A percentile compares a stretch with the other conserved stretches of the same genome.
These are phyloP conservation scores for Sthenelais limicola DNA, from an alignment of 2,888 invertebrate species.

Conservation along the genomic window DNA sequence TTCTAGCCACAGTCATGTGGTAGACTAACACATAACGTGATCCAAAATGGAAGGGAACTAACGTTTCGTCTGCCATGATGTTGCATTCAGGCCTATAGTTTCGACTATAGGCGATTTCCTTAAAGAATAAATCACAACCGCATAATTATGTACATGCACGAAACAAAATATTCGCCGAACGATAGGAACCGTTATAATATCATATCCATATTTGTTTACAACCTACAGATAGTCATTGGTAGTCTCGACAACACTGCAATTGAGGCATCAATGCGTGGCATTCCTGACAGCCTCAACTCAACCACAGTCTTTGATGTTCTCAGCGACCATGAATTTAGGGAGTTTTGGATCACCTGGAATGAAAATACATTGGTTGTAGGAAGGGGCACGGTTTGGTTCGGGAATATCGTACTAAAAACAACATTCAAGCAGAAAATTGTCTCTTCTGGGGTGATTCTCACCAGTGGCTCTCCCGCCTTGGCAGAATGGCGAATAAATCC, in stretches of 20 bases:
- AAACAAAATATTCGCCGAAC: no score
- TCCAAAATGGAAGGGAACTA: no score
- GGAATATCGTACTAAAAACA: not conserved
- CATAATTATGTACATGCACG: no score
- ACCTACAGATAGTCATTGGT: conserved; percentile 13
- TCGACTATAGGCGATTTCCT: no score
- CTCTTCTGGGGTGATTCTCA: conserved; percentile 2
- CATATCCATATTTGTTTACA: no score
- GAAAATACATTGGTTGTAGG: not conserved
- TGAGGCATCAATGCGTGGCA: not conserved
- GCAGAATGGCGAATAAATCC: conserved; percentile 18
- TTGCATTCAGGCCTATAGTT: no score
- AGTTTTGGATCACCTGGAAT: conserved; percentile 1
- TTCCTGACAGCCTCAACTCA: not conserved
- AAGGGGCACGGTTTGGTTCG: not conserved
- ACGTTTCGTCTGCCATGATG: no score
- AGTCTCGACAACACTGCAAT: not conserved
- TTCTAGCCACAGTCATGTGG: no score
- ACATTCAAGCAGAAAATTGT: not conserved
- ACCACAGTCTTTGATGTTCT: not conserved
- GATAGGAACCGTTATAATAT: no score
- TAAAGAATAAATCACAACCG: no score
- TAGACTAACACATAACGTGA: no score
- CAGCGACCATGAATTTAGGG: not conserved
- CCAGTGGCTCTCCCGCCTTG: not conserved